A percentile compares a stretch with the other conserved stretches of the same genome.
These are phyloP conservation scores for Saxidomus purpurata DNA, from an alignment of 1,140 invertebrate species.

Conservation along the genomic window DNA sequence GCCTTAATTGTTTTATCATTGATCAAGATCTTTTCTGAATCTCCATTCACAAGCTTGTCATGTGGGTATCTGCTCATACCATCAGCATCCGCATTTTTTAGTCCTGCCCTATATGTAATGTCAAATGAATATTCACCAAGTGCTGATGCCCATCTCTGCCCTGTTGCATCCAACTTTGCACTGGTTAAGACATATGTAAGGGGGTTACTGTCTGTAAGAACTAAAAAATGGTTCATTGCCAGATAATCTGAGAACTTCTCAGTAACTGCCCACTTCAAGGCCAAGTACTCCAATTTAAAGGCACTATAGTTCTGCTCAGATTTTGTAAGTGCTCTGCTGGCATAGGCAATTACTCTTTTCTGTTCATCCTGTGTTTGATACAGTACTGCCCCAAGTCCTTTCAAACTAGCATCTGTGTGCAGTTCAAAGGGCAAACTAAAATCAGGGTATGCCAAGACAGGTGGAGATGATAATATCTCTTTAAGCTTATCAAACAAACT, in stretches of 20 bases:
- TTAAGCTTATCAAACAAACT: no score
- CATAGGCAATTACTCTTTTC: no score
- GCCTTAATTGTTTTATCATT: background rate
- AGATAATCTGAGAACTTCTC: background rate
- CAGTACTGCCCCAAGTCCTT: no score
- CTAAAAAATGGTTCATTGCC: background rate
- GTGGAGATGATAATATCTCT: no score
- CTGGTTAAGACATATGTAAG: background rate
- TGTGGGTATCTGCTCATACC: background rate
- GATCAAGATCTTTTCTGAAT: background rate
- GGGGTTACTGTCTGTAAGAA: background rate
- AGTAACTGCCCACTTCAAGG: background rate
- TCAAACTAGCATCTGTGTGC: no score
- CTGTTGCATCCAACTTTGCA: background rate
- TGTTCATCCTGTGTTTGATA: no score
- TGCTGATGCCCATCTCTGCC: background rate
- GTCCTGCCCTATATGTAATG: no score
- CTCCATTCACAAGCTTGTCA: background rate
- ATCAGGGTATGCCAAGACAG: no score
- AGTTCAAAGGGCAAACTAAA: no score
- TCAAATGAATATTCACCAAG: background rate
- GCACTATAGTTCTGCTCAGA: no score
- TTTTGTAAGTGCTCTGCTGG: no score
- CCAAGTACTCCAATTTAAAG: background rate
- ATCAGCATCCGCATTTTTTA: background rate